Base-by-base conservation (phyloP, 2,888 invertebrate species). In the Pseudoips prasinana region DNA sequence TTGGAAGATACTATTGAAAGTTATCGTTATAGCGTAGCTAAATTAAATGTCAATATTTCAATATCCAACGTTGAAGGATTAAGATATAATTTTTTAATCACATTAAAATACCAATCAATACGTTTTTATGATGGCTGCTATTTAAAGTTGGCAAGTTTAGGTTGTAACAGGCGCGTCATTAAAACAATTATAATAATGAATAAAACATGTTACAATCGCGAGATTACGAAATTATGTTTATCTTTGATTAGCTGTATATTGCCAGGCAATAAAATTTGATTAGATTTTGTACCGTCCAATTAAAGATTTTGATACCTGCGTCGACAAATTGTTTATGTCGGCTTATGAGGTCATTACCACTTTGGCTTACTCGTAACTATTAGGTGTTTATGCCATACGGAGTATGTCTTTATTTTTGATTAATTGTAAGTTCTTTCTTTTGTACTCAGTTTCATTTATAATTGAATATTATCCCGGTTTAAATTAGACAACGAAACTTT, bases 161-260 rank as follows among this genome's bases (percentile, higher is more conserved):
- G 47, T 38, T 32, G 30, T 43, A 29, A 19, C 32, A 33, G 28
- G 29, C 33, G 28, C 29, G 45, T 44, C 44, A 62, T 58, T 55
- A 52, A 47, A 61, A 56, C 59, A 56, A 62, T 59, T 59, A 59
- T 25, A 41, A 39, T 58, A 43, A 59, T 56, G 37, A 59, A 62
- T 59, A 50, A 50, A 62, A 53, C 43, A 53, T 55, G 37, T 50
- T 50, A 58, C 41, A 33, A 37, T 32, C 27, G 28, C 39, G 30
- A 39, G 39, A 54, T 60, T 59, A 54, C 51, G 47, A 53, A 53
- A 62, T 56, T 46, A 54, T 63, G 60, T 60, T 60, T 60, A 63
- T 60, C 42, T 63, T 60, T 60, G 55, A 63, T 60, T 63, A 60
- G 60, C 42, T 39, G 33, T 59, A 47, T 50, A 50, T 46, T 48